Evolutionary conservation across 2,888 invertebrate genomes (phyloP).

Genomic region (Meiosimyza decipiens): DNA sequence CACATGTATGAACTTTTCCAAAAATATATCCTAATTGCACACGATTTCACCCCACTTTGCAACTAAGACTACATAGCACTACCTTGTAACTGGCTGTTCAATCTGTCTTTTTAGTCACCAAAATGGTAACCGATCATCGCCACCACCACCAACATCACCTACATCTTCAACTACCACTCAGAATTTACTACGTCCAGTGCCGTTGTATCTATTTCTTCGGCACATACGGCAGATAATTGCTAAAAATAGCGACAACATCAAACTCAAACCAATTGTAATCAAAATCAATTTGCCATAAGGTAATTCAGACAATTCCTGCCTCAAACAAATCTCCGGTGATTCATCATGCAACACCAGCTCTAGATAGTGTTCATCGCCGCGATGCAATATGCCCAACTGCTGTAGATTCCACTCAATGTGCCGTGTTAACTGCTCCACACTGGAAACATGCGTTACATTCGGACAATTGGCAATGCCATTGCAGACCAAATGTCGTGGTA

Average conservation of each 20-base stretch:
- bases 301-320: constrained; percentile 67
- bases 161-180: constrained; percentile 14
- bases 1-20: too few species aligned
- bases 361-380: constrained; percentile 67
- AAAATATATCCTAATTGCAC: too few species aligned
- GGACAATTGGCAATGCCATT: constrained; percentile 91
- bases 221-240: constrained; percentile 65
- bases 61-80: too few species aligned
- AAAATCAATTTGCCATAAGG: constrained; percentile 62
- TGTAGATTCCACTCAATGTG: constrained; percentile 73
- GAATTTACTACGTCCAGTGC: constrained; percentile 18
- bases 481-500: constrained; percentile 85
- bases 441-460: constrained; percentile 70
- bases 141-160: not conserved
- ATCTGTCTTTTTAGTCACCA: too few species aligned
- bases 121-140: not conserved
- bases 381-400: constrained; percentile 69
- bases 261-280: constrained; percentile 60
- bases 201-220: constrained; percentile 40
- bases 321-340: constrained; percentile 77
- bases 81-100: too few species aligned
- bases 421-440: constrained; percentile 68
- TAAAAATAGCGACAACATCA: constrained; percentile 61
- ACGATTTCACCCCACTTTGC: too few species aligned
- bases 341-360: constrained; percentile 77